Evolutionary conservation across 1,140 invertebrate species (phyloP).

Genomic region (Megathymus violae): DNA sequence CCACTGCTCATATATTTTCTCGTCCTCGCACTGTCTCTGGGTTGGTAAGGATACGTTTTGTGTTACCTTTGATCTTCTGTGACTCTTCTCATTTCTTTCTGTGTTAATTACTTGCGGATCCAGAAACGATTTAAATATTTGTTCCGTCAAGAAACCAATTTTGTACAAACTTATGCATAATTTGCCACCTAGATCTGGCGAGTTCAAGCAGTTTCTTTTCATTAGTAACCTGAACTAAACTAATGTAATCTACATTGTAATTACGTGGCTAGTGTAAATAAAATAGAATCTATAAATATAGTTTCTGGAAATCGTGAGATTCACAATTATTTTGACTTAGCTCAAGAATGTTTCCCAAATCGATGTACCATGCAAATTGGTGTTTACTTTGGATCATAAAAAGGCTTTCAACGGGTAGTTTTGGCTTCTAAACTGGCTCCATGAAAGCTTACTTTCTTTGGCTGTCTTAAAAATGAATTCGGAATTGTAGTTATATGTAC

Average conservation of each 20-base stretch:
- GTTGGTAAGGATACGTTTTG: slow-evolving; percentile 72
- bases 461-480: slow-evolving; percentile 18
- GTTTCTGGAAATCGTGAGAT: slow-evolving; percentile 53
- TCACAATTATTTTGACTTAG: slow-evolving; percentile 59
- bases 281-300: no score
- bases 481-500: slow-evolving; percentile 16
- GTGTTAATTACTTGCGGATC: slow-evolving; percentile 51
- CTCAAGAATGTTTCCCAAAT: slow-evolving; percentile 17
- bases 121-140: slow-evolving; percentile 50
- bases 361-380: slow-evolving; percentile 19
- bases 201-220: no score
- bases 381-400: slow-evolving; percentile 22
- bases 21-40: slow-evolving; percentile 63
- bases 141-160: slow-evolving; percentile 12
- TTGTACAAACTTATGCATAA: no score
- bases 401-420: slow-evolving; percentile 28
- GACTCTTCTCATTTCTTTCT: slow-evolving; percentile 48
- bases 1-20: slow-evolving; percentile 60
- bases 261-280: no score
- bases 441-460: slow-evolving; percentile 28
- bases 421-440: slow-evolving; percentile 31
- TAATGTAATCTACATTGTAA: no score
- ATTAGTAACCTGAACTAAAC: no score
- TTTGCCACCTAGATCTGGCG: no score
- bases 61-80: slow-evolving; percentile 49